Percentiles rank a stretch among this genome's conserved stretches.
Evolutionary conservation across 2,113 vertebrate species (phyloP).

Genomic region (Pterocles orientalis): DNA sequence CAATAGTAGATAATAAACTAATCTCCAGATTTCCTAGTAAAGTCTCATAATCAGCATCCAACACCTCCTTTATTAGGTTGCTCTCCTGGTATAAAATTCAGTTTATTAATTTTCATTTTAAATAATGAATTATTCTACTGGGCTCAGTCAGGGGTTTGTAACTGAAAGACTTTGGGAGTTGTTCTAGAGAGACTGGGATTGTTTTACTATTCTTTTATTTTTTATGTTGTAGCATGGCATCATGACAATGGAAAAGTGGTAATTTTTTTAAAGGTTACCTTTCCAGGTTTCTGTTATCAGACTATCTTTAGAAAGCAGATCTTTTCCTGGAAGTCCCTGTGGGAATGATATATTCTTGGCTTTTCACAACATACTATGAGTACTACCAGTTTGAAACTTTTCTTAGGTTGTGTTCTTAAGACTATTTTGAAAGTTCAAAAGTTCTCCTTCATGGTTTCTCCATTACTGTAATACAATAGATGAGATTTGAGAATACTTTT

Average conservation of each 20-base stretch:
- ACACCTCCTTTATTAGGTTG: slow-evolving; percentile 6
- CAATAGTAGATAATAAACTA: slow-evolving; percentile 30
- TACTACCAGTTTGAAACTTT: not conserved
- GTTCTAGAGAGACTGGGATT: not conserved
- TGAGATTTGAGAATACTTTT: not conserved
- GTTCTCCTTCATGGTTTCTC: not conserved
- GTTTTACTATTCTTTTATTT: not conserved
- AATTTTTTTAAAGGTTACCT: not conserved
- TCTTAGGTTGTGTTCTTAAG: not conserved
- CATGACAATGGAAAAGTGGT: not conserved
- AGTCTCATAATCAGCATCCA: slow-evolving; percentile 10
- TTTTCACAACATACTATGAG: not conserved
- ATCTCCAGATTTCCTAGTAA: slow-evolving; percentile 4
- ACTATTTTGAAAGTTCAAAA: not conserved
- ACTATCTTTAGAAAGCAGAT: not conserved
- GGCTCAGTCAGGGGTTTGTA: not conserved
- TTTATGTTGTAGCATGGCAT: not conserved
- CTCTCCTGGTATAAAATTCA: not conserved
- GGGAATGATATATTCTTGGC: not conserved
- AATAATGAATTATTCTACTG: not conserved
- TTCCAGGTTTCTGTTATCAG: not conserved
- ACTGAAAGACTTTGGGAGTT: not conserved
- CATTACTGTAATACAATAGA: not conserved
- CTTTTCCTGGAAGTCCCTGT: not conserved
- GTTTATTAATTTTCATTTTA: slow-evolving; percentile 37